Evolutionary conservation across 2,888 invertebrate species (phyloP), one percentile per base, ranked within the genome.

Genomic region (Drosophila antonietae): DNA sequence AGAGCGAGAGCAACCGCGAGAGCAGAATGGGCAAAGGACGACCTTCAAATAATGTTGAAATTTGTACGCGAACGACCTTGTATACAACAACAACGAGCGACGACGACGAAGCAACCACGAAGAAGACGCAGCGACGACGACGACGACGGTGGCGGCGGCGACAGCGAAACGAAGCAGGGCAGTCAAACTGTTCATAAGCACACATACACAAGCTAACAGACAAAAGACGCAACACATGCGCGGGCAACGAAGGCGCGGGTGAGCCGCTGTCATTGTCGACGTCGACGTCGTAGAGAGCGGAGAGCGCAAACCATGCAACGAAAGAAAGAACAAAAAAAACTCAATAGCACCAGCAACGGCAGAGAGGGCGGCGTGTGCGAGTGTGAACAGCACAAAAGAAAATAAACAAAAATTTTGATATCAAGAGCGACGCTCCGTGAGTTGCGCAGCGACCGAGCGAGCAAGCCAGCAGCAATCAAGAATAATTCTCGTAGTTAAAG

Each of bases 31-130:
- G 81, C 82, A 88, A 93, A 92, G 92, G 92, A 93, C 93, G 93
- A 93, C 93, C 93, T 93, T 93, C 93, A 93, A 93, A 91, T 91
- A 90, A 92, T 92, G 91, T 90, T 91, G 91, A 92, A 92, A 89
- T 92, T 92, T 92, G 92, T 92, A 92, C 91, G 92, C 92, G 92
- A 92, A 93, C 93, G 93, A 93, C 93, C 93, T 93, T 93, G 93
- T 92, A 80, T 85, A 91, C 88, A 90, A 81, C 83, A 90, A 90
- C 84, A 86, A 83, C 76, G 72, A 74, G 74, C 73, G 58, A 74
- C 77, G 70, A 79, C 74, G 73, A 79, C 74, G 73, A 76, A 78
- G 64, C 84, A 68, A 63, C 61, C 72, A 78, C 76, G 78, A 78
- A 78, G 77, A 78, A 75, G 77, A 75, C 80, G 68, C 69, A 73